Evolutionary conservation across 2,888 invertebrate species (phyloP), one percentile per base, ranked within the genome.

Genomic region (Leptinotarsa rubiginosa): DNA sequence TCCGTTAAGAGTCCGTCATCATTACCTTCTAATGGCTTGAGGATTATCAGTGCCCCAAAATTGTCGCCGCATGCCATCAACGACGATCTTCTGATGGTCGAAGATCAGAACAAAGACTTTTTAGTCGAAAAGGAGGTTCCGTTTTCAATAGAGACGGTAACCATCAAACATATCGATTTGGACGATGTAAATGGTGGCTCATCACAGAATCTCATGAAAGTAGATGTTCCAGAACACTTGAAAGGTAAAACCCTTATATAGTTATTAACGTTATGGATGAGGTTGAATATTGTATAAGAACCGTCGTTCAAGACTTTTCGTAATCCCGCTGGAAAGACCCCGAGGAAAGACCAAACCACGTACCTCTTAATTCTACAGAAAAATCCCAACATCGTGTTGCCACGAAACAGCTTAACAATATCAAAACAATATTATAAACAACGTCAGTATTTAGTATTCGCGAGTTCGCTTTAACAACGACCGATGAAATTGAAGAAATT

Each of bases 221-320:
- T 75, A 64, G 75, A 75, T 78, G 78, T 84, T 47, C 85, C 85
- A 3, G 82, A 83, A 3, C 72, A 81, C 69, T 75, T 85, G 31
- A 85, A 83, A 76, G 74, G 78, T 77, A 66, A 65, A 52, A 5
- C 13, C 4, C 4, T 56, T 22, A 12, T 1, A n/a, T n/a, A n/a
- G n/a, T n/a, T n/a, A n/a, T n/a, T n/a, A n/a, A n/a, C n/a, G n/a
- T n/a, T n/a, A n/a, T 2, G 20, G 20, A 20, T 20, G 20, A 20
- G 20, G 20, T 20, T 20, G 20, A 20, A 20, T 20, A 20, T 20
- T 20, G 20, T 20, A 20, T 20, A 20, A 20, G 4, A 16, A 47
- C 47, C 13, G 47, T n/a, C n/a, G n/a, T n/a, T n/a, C n/a, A n/a
- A n/a, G n/a, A n/a, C n/a, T n/a, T n/a, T n/a, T n/a, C n/a, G n/a